Evolutionary conservation across 2,888 invertebrate species (phyloP).

Genomic region (Leptarthrus brevirostris): DNA sequence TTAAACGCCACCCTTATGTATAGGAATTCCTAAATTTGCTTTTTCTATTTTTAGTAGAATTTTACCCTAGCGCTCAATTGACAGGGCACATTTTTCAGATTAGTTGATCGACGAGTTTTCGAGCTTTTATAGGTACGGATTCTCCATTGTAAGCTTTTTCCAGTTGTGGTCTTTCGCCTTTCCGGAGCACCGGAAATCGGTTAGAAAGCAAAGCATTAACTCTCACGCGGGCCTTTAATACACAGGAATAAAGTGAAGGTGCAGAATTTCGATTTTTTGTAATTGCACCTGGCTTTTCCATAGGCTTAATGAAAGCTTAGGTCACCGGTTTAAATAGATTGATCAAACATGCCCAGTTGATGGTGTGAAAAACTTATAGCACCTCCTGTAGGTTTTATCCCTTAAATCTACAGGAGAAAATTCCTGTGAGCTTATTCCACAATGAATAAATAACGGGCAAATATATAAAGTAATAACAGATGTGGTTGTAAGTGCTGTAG

Average conservation of each 20-base stretch:
- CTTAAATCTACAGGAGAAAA: no score
- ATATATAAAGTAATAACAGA: no score
- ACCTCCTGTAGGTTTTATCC: no score
- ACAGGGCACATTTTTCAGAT: constrained; percentile 15
- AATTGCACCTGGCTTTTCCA: background rate
- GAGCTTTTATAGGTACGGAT: constrained; percentile 25
- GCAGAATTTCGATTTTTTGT: background rate
- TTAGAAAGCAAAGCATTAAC: background rate
- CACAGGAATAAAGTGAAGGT: no score
- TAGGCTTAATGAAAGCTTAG: no score
- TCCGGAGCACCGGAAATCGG: constrained; percentile 1
- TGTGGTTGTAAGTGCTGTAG: no score
- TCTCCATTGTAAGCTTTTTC: constrained; percentile 21
- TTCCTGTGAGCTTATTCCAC: no score
- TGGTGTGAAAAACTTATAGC: constrained; percentile 19
- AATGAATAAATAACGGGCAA: no score
- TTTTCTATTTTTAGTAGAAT: constrained; percentile 27
- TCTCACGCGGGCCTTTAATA: no score
- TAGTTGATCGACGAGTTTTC: constrained; percentile 1
- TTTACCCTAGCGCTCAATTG: background rate
- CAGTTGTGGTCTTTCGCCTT: constrained; percentile 5
- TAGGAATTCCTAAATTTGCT: constrained; percentile 15
- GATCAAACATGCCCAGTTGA: constrained; percentile 25
- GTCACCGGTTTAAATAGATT: background rate
- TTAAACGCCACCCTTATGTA: background rate